Evolutionary conservation across 2,113 vertebrate species (phyloP).

Genomic region (Strigops habroptila): DNA sequence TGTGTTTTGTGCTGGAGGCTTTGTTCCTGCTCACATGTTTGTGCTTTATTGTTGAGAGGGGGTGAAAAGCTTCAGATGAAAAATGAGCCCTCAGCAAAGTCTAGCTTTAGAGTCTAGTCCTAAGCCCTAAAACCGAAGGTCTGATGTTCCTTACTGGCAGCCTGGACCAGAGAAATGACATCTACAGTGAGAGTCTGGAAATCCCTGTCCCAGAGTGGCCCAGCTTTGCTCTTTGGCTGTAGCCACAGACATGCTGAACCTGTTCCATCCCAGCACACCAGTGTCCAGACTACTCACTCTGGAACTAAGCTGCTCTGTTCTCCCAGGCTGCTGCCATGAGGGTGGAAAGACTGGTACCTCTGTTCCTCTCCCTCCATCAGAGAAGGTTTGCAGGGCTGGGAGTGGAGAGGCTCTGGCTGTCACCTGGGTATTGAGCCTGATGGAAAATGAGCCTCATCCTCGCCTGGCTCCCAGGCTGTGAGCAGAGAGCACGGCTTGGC

Average conservation of each 20-base stretch:
- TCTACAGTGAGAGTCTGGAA: neutral
- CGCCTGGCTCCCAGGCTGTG: neutral
- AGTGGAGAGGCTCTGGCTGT: neutral
- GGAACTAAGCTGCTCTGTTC: neutral
- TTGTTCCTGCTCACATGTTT: neutral
- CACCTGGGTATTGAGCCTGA: neutral
- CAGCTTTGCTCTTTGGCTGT: neutral
- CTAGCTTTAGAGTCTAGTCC: too few relatives aligned
- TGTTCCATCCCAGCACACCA: neutral
- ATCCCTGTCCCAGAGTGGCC: neutral
- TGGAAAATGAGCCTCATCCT: neutral
- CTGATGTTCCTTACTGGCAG: neutral
- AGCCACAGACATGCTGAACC: neutral
- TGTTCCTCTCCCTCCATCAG: neutral
- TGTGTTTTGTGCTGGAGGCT: neutral
- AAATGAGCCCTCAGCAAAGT: neutral
- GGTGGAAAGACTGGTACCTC: accelerated
- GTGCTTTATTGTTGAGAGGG: neutral
- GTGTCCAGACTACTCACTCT: neutral
- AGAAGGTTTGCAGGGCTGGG: neutral
- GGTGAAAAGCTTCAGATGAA: neutral
- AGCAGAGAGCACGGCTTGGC: neutral
- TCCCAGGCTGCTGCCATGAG: neutral
- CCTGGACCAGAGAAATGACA: neutral
- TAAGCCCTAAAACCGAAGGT: too few relatives aligned